Evolutionary conservation across 2,888 invertebrate genomes (phyloP).

Genomic region (Zaprionus bogoriensis): DNA sequence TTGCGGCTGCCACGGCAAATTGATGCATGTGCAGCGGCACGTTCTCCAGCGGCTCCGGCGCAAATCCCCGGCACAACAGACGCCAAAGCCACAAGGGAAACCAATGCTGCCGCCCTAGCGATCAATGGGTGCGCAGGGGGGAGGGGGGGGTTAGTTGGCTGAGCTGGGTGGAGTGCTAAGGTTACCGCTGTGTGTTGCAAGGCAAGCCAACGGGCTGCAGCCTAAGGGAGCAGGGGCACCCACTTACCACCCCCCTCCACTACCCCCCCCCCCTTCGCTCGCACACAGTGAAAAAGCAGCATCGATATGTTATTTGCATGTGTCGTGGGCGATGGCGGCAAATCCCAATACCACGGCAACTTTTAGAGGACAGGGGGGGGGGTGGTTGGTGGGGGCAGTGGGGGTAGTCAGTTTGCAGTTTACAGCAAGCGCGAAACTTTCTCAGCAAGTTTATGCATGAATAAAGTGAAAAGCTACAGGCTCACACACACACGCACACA

Average conservation of each 20-base stretch:
- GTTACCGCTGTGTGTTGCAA: not conserved
- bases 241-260: not conserved
- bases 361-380: too few relatives aligned
- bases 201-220: not conserved
- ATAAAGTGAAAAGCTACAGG: constrained; percentile 58
- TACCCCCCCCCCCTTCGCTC: too few relatives aligned
- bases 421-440: constrained; percentile 52
- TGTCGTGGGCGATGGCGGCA: constrained; percentile 15
- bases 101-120: constrained; percentile 16
- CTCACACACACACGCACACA: constrained; percentile 1
- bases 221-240: not conserved
- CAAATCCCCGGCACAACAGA: constrained; percentile 50
- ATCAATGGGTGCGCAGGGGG: not conserved
- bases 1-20: constrained; percentile 41
- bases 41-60: constrained; percentile 42
- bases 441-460: constrained; percentile 57
- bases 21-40: constrained; percentile 57
- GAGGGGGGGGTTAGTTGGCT: not conserved
- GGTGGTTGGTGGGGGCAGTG: too few relatives aligned
- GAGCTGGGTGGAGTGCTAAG: not conserved
- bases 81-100: constrained; percentile 45
- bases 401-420: constrained; percentile 29
- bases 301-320: constrained; percentile 61
- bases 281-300: constrained; percentile 56
- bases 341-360: constrained; percentile 47